A percentile compares a stretch with the other conserved stretches of the same genome.
Conservation (phyloP, 2,797 vertebrate species). For the Labeo calbasu region DNA sequence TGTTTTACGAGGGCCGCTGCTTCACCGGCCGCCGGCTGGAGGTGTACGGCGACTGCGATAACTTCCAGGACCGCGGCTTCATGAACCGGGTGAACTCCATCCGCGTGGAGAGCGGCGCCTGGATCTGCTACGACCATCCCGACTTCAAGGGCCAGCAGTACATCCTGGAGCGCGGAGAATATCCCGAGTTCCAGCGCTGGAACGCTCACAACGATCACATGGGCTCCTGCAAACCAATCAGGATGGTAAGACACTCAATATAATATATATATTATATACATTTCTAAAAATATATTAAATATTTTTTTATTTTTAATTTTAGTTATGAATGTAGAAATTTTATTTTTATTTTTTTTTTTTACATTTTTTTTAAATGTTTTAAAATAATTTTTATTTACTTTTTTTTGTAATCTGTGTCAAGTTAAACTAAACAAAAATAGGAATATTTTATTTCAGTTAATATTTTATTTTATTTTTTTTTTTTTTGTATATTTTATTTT, state of each 20-base stretch:
- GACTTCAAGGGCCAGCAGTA: constrained; percentile 93
- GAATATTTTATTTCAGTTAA: no score
- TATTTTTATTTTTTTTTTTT: no score
- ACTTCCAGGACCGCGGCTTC: constrained; percentile 92
- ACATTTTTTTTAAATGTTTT: no score
- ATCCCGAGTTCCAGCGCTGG: constrained; percentile 90
- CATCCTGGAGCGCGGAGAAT: constrained; percentile 88
- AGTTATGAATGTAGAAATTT: no score
- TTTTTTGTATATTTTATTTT: no score
- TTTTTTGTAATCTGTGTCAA: no score
- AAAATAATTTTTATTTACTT: no score
- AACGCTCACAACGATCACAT: constrained; percentile 90
- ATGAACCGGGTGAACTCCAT: constrained; percentile 91
- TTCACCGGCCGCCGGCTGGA: constrained; percentile 91
- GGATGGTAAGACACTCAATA: constrained; percentile 81
- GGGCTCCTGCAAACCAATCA: constrained; percentile 89
- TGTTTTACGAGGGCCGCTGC: constrained; percentile 88
- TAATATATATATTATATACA: no score
- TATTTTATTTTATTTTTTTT: no score
- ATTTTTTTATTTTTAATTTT: no score
- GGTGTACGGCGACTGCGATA: constrained; percentile 86
- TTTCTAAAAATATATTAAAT: no score
- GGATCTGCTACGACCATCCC: constrained; percentile 89
- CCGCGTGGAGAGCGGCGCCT: constrained; percentile 88
- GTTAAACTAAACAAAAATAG: no score